phyloP scores from a whole-genome alignment of 1,140 invertebrate species.

The Macrobrachium rosenbergii region DNA sequence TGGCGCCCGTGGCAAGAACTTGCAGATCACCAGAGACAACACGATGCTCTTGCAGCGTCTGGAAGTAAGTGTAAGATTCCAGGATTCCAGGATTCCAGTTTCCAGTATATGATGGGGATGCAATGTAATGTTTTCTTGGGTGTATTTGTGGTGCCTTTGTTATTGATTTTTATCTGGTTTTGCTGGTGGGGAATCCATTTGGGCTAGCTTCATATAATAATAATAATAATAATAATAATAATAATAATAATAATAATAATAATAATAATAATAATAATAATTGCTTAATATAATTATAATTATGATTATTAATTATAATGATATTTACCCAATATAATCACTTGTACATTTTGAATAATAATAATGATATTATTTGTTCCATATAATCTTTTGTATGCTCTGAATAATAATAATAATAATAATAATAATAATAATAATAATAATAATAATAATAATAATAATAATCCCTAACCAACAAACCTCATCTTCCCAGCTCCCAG shows the following conservation, averaged over 20 bases:
- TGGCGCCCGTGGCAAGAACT: conserved; percentile 74
- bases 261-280: not conserved
- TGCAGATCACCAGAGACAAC: conserved; percentile 78
- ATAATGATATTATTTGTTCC: not conserved
- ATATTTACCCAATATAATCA: no score
- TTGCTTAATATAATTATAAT: no score
- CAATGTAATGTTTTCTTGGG: no score
- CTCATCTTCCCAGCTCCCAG: conserved; percentile 72
- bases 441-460: not conserved
- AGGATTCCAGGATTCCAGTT: not conserved
- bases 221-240: not conserved
- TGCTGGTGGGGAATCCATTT: no score
- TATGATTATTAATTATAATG: no score
- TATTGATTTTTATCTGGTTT: no score
- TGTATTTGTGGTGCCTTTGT: no score
- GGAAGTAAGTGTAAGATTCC: conserved; percentile 71
- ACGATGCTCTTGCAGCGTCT: conserved; percentile 83
- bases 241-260: not conserved
- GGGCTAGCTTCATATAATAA: no score
- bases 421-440: not conserved
- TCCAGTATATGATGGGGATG: no score
- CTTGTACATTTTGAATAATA: no score
- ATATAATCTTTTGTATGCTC: no score
- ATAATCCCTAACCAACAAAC: not conserved
- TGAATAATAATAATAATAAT: not conserved